Evolutionary conservation across 1,140 invertebrate species (phyloP).

Genomic region (Brachionus rotundiformis): DNA sequence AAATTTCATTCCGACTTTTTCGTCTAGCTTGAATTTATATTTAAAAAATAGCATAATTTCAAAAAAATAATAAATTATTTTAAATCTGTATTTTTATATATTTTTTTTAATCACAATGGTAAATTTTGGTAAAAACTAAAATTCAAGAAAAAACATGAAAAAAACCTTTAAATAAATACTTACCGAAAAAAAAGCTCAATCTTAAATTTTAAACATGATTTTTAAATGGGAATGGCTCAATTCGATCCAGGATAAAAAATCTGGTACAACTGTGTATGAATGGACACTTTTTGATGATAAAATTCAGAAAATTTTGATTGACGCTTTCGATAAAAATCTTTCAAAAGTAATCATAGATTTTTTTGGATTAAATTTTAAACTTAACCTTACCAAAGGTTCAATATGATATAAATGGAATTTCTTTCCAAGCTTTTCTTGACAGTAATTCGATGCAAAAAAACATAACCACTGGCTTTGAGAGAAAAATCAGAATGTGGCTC

Average conservation of each 20-base stretch:
- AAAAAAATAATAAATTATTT: too few species aligned
- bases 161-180: background rate
- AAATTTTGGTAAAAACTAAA: background rate
- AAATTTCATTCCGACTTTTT: too few species aligned
- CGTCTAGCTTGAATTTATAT: too few species aligned
- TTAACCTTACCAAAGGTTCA: background rate
- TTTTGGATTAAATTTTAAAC: background rate
- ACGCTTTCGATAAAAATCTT: background rate
- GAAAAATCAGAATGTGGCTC: slow-evolving; percentile 7
- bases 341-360: background rate
- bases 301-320: background rate
- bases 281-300: background rate
- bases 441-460: background rate
- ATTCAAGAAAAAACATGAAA: slow-evolving; percentile 36
- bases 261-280: background rate
- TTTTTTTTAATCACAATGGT: too few species aligned
- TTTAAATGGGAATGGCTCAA: slow-evolving; percentile 42
- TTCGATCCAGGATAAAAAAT: background rate
- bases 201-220: background rate
- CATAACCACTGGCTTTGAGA: background rate
- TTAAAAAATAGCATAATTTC: too few species aligned
- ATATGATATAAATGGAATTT: slow-evolving; percentile 20
- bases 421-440: slow-evolving; percentile 3
- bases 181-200: background rate
- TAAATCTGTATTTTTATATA: background rate